A percentile compares a stretch with the other conserved stretches of the same genome.
Evolutionary conservation across 1,140 invertebrate species (phyloP).

Genomic region (Conus ventricosus): DNA sequence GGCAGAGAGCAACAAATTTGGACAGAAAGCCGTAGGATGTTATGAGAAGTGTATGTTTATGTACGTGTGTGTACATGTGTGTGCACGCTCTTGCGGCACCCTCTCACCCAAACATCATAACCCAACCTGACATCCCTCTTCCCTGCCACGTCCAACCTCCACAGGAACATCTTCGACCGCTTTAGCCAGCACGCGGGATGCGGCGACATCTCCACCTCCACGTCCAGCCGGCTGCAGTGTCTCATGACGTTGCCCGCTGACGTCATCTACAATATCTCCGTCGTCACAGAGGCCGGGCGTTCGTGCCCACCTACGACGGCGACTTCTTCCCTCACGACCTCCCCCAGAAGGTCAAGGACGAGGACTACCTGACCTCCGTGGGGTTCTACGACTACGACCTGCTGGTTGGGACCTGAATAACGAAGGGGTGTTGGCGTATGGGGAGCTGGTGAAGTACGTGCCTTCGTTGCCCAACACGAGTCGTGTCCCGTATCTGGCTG

Average conservation of each 20-base stretch:
- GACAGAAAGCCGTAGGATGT: too few relatives aligned
- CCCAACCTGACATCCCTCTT: neutral
- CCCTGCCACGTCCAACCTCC: neutral
- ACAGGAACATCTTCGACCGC: neutral
- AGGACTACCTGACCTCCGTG: neutral
- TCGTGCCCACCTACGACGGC: slow-evolving; percentile 8
- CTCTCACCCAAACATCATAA: too few relatives aligned
- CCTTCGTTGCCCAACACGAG: neutral
- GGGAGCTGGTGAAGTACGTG: neutral
- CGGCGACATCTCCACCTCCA: neutral
- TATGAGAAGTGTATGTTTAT: too few relatives aligned
- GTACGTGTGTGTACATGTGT: too few relatives aligned
- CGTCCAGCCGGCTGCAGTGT: neutral
- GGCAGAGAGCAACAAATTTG: too few relatives aligned
- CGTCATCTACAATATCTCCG: neutral
- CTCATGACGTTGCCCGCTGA: slow-evolving; percentile 4
- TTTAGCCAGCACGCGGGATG: neutral
- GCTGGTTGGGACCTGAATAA: slow-evolving; percentile 1
- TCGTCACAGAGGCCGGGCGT: slow-evolving; percentile 10
- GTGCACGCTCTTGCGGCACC: too few relatives aligned
- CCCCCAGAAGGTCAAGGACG: neutral
- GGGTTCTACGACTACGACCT: slow-evolving; percentile 19
- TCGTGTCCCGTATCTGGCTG: neutral
- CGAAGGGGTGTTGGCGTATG: neutral
- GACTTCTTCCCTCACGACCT: slow-evolving; percentile 3